Base-by-base conservation (phyloP, 2,888 invertebrate genomes). In the Phengaris alcon region DNA sequence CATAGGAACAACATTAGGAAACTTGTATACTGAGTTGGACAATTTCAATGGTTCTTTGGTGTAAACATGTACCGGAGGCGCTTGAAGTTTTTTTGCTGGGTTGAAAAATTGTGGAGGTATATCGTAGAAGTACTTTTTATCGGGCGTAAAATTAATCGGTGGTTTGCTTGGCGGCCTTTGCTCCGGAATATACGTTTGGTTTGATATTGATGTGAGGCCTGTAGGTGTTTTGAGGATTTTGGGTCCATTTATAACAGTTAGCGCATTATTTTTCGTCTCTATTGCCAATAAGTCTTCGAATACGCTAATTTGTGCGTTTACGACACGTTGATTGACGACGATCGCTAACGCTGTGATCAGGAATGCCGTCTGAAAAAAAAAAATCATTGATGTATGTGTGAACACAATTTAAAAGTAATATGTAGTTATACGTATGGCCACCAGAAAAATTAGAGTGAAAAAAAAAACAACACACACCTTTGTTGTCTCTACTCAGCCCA, bases 261-360 rank as follows among this genome's bases (percentile, higher is more conserved):
- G 82, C 78, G 88, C 87, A 81, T 83, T 85, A 79, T 85, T 84
- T 81, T 87, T 86, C 77, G 88, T 81, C 84, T 94, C 93, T 79
- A 89, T 85, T 75, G 91, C 92, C 80, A 91, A 77, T 81, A 88
- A 91, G 83, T 93, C 93, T 78, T 83, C 79, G 80, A 81, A 79
- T 79, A 78, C 80, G 79, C 85, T 88, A 84, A 87, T 83, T 75
- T 86, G 83, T 81, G 86, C 86, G 82, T 85, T 85, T 82, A 86
- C 89, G 83, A 86, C 88, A 85, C 86, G 86, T 86, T 87, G 84
- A 84, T 85, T 87, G 87, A 91, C 87, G 88, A 87, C 88, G 88
- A 92, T 89, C 88, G 88, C 89, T 88, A 92, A 87, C 85, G 88
- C 87, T 84, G 88, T 84, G 88, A 93, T 88, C 90, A 93, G 88